Percentiles rank a stretch among this genome's conserved stretches.
Conservation (phyloP, 2,113 vertebrate species). For the Apodemus sylvaticus region DNA sequence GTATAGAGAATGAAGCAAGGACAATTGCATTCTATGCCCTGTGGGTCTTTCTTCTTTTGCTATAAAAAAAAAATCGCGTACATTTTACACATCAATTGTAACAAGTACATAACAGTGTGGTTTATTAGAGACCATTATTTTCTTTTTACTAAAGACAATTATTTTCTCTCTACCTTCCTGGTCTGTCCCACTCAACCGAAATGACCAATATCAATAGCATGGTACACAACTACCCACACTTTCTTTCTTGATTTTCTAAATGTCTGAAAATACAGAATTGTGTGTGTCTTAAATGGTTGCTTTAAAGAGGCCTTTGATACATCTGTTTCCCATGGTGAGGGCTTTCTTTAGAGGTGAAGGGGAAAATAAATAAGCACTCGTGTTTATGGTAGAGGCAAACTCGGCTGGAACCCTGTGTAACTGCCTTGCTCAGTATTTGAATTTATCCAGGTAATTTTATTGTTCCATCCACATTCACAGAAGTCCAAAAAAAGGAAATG, state of each 20-base stretch:
- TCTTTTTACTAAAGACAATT: not conserved
- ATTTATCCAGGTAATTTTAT: not conserved
- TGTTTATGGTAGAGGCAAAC: not conserved
- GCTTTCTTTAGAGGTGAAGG: not conserved
- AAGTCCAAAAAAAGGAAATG: not conserved
- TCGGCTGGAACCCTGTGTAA: not conserved
- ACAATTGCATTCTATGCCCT: not conserved
- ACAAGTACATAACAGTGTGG: not conserved
- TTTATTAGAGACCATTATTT: not conserved
- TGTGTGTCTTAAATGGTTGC: not conserved
- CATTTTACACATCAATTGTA: not conserved
- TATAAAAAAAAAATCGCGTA: not conserved
- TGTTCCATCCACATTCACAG: accelerated
- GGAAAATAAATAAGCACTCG: conserved; percentile 33
- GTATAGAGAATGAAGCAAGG: not conserved
- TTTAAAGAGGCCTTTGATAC: not conserved
- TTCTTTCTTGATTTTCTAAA: not conserved
- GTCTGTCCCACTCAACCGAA: not conserved
- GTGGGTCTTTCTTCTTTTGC: not conserved
- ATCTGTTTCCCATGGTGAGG: not conserved
- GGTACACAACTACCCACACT: not conserved
- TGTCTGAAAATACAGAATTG: not conserved
- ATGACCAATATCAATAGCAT: not conserved
- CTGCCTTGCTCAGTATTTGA: not conserved
- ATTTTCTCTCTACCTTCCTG: not conserved